Conservation (phyloP, 2,797 vertebrate genomes). For the Microctenopoma stevenorrisi region DNA sequence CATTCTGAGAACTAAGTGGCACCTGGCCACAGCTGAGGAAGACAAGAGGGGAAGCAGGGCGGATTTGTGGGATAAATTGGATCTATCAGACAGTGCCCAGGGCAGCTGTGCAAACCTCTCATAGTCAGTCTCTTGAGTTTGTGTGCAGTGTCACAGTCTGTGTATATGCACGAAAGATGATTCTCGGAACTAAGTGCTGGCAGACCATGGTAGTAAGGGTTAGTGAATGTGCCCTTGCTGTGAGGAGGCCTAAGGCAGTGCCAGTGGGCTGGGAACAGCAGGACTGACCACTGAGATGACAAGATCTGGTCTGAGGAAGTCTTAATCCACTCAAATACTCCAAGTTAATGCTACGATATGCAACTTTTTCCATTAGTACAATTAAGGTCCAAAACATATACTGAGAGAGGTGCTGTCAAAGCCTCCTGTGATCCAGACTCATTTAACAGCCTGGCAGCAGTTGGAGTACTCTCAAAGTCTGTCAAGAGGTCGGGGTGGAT, state of each 20-base stretch:
- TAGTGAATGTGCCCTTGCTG: constrained; percentile 66
- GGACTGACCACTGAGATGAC: constrained; percentile 24
- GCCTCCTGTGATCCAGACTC: neutral
- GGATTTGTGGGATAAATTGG: constrained; percentile 60
- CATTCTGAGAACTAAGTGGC: constrained; percentile 29
- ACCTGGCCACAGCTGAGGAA: constrained; percentile 49
- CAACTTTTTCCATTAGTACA: neutral
- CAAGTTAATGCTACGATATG: neutral
- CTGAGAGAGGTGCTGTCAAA: neutral
- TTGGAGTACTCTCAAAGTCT: neutral
- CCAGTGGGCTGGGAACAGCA: constrained; percentile 51
- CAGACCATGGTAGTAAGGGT: constrained; percentile 40
- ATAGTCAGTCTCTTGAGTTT: constrained; percentile 50
- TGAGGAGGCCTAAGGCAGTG: constrained; percentile 50
- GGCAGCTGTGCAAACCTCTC: constrained; percentile 69
- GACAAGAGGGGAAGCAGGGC: constrained; percentile 39
- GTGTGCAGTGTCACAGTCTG: constrained; percentile 44
- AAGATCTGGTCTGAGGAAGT: constrained; percentile 10
- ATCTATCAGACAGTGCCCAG: constrained; percentile 47
- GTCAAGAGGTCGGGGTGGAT: no score
- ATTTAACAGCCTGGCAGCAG: neutral
- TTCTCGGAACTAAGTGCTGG: constrained; percentile 57
- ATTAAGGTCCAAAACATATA: neutral
- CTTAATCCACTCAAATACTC: constrained; percentile 8
- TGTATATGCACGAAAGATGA: constrained; percentile 50